Evolutionary conservation across 2,888 invertebrate genomes (phyloP), one percentile per base, ranked within the genome.

Genomic region (Papilio protenor): DNA sequence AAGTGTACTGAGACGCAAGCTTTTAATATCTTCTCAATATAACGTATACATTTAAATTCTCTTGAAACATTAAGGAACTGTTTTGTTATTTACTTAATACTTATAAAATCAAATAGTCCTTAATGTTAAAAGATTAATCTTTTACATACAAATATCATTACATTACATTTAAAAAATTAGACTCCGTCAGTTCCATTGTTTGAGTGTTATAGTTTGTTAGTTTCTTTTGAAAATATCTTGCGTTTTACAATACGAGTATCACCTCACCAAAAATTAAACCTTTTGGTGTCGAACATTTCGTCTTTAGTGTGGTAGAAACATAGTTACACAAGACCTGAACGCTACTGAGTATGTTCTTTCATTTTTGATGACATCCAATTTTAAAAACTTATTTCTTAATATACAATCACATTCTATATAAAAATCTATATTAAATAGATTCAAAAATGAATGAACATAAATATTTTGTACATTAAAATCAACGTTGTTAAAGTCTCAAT

Each of bases 341-440:
- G 93, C 92, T 89, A 92, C 93, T 94, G 94, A 93, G 94, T 87
- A 87, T 85, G 90, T 90, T 92, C 89, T 90, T 91, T 92, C 87
- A 81, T 90, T 93, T 93, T 92, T 91, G 92, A 69, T 69, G n/a
- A 69, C 4, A 45, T n/a, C 40, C n/a, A 47, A 75, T 74, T 21
- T 33, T 16, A 2, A 11, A 27, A 33, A 27, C 49, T 21, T 8
- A 21, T 10, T 47, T 77, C 61, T 76, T 76, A 40, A 64, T 72
- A 12, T 79, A 59, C 80, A 64, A 75, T 81, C 57, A 23, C 3
- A 49, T 49, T 74, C n/a, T 2, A 33, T 61, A 66, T 55, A 52
- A 47, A n/a, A 66, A 70, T 27, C 64, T 61, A 66, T 45, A 40
- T 57, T 61, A 52, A 78, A 76, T 76, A 77, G 71, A 73, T 77